Conservation (phyloP, 1,140 invertebrate genomes). For the Drosophila tristis region DNA sequence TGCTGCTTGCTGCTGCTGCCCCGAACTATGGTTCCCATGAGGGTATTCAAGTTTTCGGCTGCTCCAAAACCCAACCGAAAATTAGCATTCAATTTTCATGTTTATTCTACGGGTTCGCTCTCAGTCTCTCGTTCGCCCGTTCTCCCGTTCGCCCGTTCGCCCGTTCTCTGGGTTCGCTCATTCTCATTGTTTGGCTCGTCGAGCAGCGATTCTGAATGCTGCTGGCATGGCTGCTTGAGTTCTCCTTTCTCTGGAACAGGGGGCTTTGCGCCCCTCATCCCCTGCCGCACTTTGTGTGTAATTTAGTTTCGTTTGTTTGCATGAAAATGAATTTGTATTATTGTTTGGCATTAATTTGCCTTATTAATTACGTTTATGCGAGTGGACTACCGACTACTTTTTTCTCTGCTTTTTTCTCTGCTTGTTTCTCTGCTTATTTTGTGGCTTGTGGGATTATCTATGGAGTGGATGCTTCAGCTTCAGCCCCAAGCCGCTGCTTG, state of each 20-base stretch:
- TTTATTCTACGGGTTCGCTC: slow-evolving; percentile 4
- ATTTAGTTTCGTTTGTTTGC: slow-evolving; percentile 79
- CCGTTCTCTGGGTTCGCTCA: no score
- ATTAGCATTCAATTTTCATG: slow-evolving; percentile 61
- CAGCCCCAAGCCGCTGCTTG: no score
- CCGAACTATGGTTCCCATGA: slow-evolving; percentile 29
- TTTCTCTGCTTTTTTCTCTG: slow-evolving; percentile 9
- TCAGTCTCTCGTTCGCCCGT: no score
- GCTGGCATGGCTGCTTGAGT: no score
- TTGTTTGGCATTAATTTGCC: slow-evolving; percentile 82
- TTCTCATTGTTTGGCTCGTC: no score
- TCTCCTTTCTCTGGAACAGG: not conserved
- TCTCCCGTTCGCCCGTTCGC: no score
- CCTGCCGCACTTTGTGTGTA: slow-evolving; percentile 65
- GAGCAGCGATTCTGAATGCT: no score
- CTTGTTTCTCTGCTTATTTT: not conserved
- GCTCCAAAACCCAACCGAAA: slow-evolving; percentile 24
- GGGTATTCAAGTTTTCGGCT: slow-evolving; percentile 58
- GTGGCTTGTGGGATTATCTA: no score
- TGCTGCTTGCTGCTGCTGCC: no score
- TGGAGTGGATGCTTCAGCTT: no score
- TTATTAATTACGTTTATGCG: slow-evolving; percentile 82
- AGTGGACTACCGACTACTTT: slow-evolving; percentile 31
- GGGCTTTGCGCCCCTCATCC: slow-evolving; percentile 7
- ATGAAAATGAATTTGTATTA: slow-evolving; percentile 82